phyloP scores from a whole-genome alignment of 1,140 invertebrate species.

The Neodiprion pinetum region DNA sequence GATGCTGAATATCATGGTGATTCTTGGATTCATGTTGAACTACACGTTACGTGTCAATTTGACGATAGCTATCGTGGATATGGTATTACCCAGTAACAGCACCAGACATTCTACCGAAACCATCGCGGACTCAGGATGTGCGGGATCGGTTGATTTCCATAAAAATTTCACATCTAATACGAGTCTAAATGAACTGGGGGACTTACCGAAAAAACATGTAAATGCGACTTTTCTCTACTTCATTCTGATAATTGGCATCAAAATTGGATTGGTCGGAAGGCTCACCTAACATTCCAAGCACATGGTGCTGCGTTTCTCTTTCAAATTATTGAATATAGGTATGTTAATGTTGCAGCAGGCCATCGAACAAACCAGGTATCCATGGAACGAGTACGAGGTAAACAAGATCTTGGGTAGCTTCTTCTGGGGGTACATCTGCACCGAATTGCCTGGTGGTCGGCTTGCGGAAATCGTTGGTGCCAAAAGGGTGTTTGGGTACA shows the following conservation, averaged over 20 bases:
- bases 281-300: no score
- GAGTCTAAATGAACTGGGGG: constrained; percentile 10
- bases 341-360: constrained; percentile 24
- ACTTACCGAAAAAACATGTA: constrained; percentile 7
- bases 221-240: no score
- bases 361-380: constrained; percentile 61
- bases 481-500: constrained; percentile 82
- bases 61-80: constrained; percentile 88
- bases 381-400: constrained; percentile 76
- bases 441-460: constrained; percentile 86
- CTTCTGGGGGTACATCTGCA: constrained; percentile 90
- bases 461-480: constrained; percentile 85
- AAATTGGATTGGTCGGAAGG: no score
- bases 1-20: constrained; percentile 83
- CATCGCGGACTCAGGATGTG: constrained; percentile 12
- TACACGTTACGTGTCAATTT: constrained; percentile 89
- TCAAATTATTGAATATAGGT: no score
- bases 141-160: not conserved
- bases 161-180: not conserved
- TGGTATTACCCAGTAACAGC: constrained; percentile 69
- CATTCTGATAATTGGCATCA: no score
- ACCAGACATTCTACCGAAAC: constrained; percentile 38
- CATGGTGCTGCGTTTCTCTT: no score
- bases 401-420: constrained; percentile 85
- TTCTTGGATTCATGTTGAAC: constrained; percentile 86